Evolutionary conservation across 2,888 invertebrate species (phyloP).

Genomic region (Himalopsyche anomala): DNA sequence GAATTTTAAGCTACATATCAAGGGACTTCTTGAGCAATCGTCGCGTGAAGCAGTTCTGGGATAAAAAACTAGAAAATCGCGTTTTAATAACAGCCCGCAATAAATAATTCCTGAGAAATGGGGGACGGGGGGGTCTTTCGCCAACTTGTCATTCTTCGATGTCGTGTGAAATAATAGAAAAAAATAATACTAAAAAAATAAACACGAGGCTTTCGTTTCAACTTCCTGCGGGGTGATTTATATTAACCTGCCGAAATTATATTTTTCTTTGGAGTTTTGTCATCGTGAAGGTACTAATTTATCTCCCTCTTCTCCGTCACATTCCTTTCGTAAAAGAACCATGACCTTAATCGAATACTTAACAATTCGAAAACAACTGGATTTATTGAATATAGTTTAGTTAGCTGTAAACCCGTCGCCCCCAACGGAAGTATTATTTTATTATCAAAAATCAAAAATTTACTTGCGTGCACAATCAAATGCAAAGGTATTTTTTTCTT

Average conservation of each 20-base stretch:
- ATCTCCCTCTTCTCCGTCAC: not conserved
- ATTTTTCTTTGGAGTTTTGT: slow-evolving; percentile 12
- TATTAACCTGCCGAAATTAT: not conserved
- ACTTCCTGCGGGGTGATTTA: slow-evolving; percentile 18
- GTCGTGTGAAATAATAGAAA: slow-evolving; percentile 34
- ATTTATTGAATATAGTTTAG: too few relatives aligned
- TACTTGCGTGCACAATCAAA: too few relatives aligned
- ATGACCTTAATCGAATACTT: too few relatives aligned
- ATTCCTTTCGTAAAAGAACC: too few relatives aligned
- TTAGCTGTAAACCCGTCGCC: too few relatives aligned
- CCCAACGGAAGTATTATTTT: too few relatives aligned
- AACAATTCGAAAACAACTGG: too few relatives aligned
- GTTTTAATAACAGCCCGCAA: slow-evolving; percentile 56
- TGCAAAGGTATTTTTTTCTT: too few relatives aligned
- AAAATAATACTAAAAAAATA: not conserved
- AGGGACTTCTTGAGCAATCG: slow-evolving; percentile 22
- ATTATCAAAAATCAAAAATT: too few relatives aligned
- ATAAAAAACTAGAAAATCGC: slow-evolving; percentile 51
- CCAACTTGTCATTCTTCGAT: slow-evolving; percentile 34
- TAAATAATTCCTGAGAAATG: slow-evolving; percentile 49
- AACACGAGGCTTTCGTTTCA: not conserved
- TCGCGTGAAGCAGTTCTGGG: slow-evolving; percentile 20
- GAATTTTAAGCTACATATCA: slow-evolving; percentile 8
- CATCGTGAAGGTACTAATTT: not conserved
- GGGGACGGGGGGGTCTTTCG: not conserved